Conservation (phyloP, 2,888 invertebrate species). For the Athetis lepigone region DNA sequence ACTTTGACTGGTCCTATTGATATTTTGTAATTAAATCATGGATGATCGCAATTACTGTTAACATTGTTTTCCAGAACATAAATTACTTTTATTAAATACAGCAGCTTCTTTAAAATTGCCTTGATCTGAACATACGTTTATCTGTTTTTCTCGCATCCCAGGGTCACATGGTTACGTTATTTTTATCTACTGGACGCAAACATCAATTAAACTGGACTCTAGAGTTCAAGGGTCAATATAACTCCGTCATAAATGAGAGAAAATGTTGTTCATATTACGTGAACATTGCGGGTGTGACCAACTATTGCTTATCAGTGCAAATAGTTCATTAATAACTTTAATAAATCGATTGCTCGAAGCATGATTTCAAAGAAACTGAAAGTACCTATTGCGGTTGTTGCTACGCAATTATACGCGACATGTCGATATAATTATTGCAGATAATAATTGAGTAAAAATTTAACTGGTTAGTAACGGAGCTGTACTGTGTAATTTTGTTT, state of each 20-base stretch:
- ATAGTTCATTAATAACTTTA: constrained; percentile 27
- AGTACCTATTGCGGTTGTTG: constrained; percentile 1
- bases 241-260: constrained; percentile 43
- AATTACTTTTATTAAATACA: background rate
- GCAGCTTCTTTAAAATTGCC: background rate
- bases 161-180: constrained; percentile 41
- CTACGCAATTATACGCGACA: constrained; percentile 24
- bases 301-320: constrained; percentile 39
- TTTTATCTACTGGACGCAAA: constrained; percentile 43
- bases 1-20: background rate
- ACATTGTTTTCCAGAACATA: too few species aligned
- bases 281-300: constrained; percentile 57
- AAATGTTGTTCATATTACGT: constrained; percentile 64
- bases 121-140: constrained; percentile 22
- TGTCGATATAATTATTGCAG: background rate
- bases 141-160: constrained; percentile 33
- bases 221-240: constrained; percentile 57
- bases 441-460: constrained; percentile 13
- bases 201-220: constrained; percentile 30
- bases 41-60: too few species aligned
- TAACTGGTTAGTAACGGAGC: constrained; percentile 1
- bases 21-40: background rate
- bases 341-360: constrained; percentile 8
- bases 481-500: background rate
- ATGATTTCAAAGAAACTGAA: constrained; percentile 32